A percentile compares a stretch with the other conserved stretches of the same genome.
phyloP scores from a whole-genome alignment of 1,140 invertebrate genomes.

The Triops cancriformis region DNA sequence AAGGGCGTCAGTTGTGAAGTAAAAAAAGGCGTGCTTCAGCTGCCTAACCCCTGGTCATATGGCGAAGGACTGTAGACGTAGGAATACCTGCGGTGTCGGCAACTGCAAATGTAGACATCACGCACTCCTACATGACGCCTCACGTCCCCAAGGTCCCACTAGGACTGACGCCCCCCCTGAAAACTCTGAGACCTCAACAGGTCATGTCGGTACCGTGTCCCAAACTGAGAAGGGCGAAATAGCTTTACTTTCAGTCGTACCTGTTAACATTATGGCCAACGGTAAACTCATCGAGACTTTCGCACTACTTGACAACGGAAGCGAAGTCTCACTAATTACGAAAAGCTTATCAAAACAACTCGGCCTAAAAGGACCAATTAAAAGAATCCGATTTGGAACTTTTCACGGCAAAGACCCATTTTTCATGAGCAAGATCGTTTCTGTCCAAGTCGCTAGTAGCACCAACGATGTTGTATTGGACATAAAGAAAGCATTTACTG shows the following conservation, averaged over 20 bases:
- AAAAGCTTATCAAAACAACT: not conserved
- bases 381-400: not conserved
- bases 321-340: not conserved
- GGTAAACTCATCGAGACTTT: not conserved
- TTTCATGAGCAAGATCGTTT: not conserved
- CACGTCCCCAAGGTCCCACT: not conserved
- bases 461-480: not conserved
- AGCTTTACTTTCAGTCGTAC: not conserved
- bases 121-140: not conserved
- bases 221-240: not conserved
- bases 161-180: not conserved
- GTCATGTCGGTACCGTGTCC: not conserved
- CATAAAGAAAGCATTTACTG: not conserved
- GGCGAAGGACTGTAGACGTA: not conserved
- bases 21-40: not conserved
- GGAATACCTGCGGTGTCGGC: not conserved
- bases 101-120: not conserved
- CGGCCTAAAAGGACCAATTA: not conserved
- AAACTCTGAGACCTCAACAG: not conserved
- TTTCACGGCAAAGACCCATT: slow-evolving; percentile 23
- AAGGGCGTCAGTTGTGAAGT: no score
- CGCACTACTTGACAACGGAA: slow-evolving; percentile 10
- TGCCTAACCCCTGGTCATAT: not conserved
- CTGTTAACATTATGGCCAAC: not conserved
- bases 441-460: not conserved